phyloP scores from a whole-genome alignment of 2,113 vertebrate genomes.

The Lota lota region DNA sequence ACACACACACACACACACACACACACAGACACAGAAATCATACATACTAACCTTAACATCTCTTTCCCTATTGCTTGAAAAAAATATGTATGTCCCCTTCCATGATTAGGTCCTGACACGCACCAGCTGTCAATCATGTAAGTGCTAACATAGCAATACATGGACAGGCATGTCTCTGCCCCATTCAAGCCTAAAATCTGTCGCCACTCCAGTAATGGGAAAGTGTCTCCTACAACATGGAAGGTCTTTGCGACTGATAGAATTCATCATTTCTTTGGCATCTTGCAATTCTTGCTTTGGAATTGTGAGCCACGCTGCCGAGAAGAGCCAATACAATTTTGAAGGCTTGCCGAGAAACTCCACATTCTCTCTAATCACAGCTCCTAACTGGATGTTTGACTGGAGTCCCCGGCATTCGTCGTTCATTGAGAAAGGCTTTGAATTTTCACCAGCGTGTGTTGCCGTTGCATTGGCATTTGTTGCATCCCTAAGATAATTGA shows the following conservation, averaged over 20 bases:
- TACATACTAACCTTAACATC: not conserved
- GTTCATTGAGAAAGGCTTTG: conserved; percentile 35
- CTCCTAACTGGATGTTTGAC: conserved; percentile 49
- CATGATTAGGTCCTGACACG: conserved; percentile 50
- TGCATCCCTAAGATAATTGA: too few species aligned
- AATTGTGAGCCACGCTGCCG: conserved; percentile 42
- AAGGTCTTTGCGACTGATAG: conserved; percentile 65
- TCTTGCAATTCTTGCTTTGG: conserved; percentile 56
- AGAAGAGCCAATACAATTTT: conserved; percentile 60
- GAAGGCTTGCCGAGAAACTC: conserved; percentile 35
- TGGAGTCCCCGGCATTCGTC: not conserved
- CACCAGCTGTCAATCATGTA: conserved; percentile 62
- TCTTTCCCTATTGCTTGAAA: conserved; percentile 21
- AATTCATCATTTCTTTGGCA: conserved; percentile 63
- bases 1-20: too few species aligned
- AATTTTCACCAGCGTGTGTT: conserved; percentile 28
- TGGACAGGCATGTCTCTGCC: conserved; percentile 28
- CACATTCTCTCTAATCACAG: conserved; percentile 32
- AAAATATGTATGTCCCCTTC: conserved; percentile 32
- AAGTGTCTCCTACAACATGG: conserved; percentile 62
- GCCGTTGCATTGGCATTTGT: not conserved
- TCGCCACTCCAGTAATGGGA: conserved; percentile 68
- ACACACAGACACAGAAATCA: too few species aligned
- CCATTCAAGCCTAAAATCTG: conserved; percentile 59
- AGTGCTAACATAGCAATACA: conserved; percentile 55